Evolutionary conservation across 2,797 vertebrate species (phyloP).

Genomic region (Peromyscus melanophrys): DNA sequence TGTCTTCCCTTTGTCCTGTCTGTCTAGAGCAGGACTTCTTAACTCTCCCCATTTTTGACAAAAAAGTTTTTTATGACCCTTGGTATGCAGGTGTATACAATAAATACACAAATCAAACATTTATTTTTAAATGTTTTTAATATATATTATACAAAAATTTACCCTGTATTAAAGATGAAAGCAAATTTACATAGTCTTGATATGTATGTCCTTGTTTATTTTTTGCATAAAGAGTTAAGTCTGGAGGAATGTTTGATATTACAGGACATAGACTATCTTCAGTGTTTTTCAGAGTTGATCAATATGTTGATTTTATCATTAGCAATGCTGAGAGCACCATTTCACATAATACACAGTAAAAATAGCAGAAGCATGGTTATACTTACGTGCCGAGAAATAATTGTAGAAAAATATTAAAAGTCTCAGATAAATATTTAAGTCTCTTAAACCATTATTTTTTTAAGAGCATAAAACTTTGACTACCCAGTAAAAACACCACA

Average conservation of each 20-base stretch:
- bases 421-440: not conserved
- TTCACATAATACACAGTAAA: not conserved
- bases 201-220: not conserved
- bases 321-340: not conserved
- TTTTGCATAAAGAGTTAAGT: not conserved
- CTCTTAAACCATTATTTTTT: not conserved
- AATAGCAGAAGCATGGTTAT: not conserved
- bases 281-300: not conserved
- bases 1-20: not conserved
- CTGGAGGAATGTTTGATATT: not conserved
- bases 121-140: not conserved
- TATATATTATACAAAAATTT: not conserved
- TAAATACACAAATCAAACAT: not conserved
- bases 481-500: not conserved
- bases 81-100: not conserved
- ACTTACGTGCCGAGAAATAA: not conserved
- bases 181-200: not conserved
- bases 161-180: not conserved
- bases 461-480: not conserved
- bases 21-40: not conserved
- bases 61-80: not conserved
- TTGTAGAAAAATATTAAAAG: not conserved
- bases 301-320: not conserved
- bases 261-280: not conserved
- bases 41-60: not conserved